Evolutionary conservation across 2,888 invertebrate species (phyloP), one percentile per base, ranked within the genome.

Genomic region (Parapristionchus giblindavisi): DNA sequence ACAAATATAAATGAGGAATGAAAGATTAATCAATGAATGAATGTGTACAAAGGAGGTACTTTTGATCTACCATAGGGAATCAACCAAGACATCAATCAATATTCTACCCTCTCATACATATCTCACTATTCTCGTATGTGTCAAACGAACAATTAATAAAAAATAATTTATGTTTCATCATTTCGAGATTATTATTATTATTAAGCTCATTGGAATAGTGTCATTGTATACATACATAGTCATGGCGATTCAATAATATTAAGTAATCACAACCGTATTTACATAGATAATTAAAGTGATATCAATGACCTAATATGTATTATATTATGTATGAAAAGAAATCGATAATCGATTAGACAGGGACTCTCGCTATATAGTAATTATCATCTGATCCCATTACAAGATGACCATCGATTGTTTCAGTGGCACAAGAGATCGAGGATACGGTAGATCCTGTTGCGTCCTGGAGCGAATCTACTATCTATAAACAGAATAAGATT

Each of bases 371-470:
- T 51, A 83, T 70, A 48, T 79, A 81, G 58, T 77, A 81, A 60
- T 81, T 79, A 27, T 71, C 72, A 58, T 83, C 81, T 51, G 76
- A 79, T 65, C 83, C 83, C 14, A 83, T 65, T 2, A 80, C 40
- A 48, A 83, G 75, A 27, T 72, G 40, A 38, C 80, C 81, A 43
- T 80, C 76, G 54, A 75, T 77, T 24, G 79, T 80, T 51, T 83
- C 83, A n/a, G 81, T 71, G 2, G 80, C 83, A 40, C 70, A 77
- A 0, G 80, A 77, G 29, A 83, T 58, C 0, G 70, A 66, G 8
- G 71, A 54, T 0, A 80, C 71, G 65, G 56, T 34, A 3, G n/a
- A 73, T 51, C 80, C 79, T 1, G 81, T 75, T 6, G 72, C 60
- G 68, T 83, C 83, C 21, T 78, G 77, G 34, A 78, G 73, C 6